These are phyloP conservation scores for Drosophila longiperda DNA, from an alignment of 2,888 invertebrate species.

Conservation along the genomic window DNA sequence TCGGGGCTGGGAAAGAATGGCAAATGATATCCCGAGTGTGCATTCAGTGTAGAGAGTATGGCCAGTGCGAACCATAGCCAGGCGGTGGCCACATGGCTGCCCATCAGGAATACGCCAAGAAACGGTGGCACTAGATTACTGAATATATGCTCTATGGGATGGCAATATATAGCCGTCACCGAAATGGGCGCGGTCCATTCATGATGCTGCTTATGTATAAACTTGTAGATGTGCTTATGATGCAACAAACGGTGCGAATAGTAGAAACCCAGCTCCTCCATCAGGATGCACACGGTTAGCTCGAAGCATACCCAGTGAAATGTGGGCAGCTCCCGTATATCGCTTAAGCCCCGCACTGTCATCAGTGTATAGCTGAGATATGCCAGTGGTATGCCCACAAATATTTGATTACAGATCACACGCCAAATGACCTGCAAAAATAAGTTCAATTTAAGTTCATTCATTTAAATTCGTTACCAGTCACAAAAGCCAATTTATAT, in stretches of 20 bases:
- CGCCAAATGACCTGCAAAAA: slow-evolving; percentile 87
- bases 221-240: slow-evolving; percentile 90
- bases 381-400: slow-evolving; percentile 89
- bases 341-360: slow-evolving; percentile 88
- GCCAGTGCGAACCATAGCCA: slow-evolving; percentile 93
- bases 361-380: slow-evolving; percentile 88
- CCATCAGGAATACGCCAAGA: slow-evolving; percentile 90
- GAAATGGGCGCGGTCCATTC: slow-evolving; percentile 95
- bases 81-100: slow-evolving; percentile 91
- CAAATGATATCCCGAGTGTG: slow-evolving; percentile 94
- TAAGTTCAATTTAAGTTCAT: slow-evolving; percentile 1
- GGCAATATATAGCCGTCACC: slow-evolving; percentile 92
- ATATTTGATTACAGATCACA: slow-evolving; percentile 90
- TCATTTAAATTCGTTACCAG: not conserved
- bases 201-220: slow-evolving; percentile 94
- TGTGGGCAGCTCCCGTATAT: slow-evolving; percentile 89
- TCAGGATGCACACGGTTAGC: slow-evolving; percentile 89
- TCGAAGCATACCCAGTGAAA: slow-evolving; percentile 91
- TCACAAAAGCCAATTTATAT: not conserved
- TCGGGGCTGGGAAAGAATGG: slow-evolving; percentile 94
- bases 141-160: slow-evolving; percentile 91
- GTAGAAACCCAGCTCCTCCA: slow-evolving; percentile 93
- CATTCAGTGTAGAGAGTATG: slow-evolving; percentile 91
- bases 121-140: slow-evolving; percentile 92
- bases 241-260: slow-evolving; percentile 93